Percentiles rank a stretch among this genome's conserved stretches.
These are phyloP conservation scores for Daktulosphaira vitifoliae DNA, from an alignment of 1,140 invertebrate species.

Conservation along the genomic window DNA sequence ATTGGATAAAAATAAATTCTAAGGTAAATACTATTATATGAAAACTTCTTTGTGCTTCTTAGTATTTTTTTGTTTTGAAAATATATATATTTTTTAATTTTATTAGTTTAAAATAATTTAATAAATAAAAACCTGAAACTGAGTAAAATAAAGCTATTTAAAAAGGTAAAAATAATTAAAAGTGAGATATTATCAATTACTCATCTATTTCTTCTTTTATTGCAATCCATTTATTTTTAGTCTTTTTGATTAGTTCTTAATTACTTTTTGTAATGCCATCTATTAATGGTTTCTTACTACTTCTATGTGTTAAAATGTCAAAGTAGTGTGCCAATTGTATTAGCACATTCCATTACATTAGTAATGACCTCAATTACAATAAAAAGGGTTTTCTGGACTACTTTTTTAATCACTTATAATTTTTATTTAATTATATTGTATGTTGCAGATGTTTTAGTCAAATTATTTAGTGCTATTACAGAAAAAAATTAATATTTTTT, in stretches of 20 bases:
- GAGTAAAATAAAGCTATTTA: no score
- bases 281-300: conserved; percentile 14
- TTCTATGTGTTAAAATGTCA: neutral
- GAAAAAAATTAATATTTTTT: neutral
- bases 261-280: conserved; percentile 21
- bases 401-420: neutral
- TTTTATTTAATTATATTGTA: no score
- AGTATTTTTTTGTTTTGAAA: no score
- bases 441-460: neutral
- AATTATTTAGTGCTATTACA: neutral
- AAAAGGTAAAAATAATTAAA: no score
- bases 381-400: neutral
- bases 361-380: conserved; percentile 24
- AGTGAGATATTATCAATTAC: no score
- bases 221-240: neutral
- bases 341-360: neutral
- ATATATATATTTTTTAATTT: no score
- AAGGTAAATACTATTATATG: no score
- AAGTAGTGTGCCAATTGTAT: conserved; percentile 16
- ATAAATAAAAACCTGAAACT: no score
- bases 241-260: conserved; percentile 2
- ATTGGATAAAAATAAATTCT: no score
- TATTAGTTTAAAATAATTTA: no score
- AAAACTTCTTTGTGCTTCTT: no score
- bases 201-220: no score